Evolutionary conservation across 2,888 invertebrate species (phyloP), one percentile per base, ranked within the genome.

Genomic region (Coecobrya sp.): DNA sequence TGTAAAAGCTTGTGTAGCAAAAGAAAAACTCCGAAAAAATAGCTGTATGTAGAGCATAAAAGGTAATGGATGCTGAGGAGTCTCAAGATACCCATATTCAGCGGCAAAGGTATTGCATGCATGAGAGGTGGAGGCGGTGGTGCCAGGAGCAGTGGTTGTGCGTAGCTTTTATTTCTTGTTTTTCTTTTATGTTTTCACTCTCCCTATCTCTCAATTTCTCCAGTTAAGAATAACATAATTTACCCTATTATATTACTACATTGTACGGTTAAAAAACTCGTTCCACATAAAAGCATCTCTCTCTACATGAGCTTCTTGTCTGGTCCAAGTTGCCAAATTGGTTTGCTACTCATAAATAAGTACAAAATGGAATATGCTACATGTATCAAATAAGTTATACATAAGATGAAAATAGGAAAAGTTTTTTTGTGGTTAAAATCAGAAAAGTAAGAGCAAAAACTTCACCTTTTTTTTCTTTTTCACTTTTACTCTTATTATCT

Each of bases 391-490:
- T n/a, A n/a, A n/a, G n/a, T 27, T 45, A 82, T 89, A 89, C 59
- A 85, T 85, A 79, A 76, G 59, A 85, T 55, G 89, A 79, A 90
- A 90, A 90, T 90, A 76, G 85, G 79, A 90, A 90, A 90, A 90
- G 90, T 90, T 90, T 84, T 36, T 90, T 84, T 36, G 45, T 52
- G 79, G 76, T 76, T 76, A 90, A 90, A 90, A 90, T 82, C 89
- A 79, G 79, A 73, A 59, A 68, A 30, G 27, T 27, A n/a, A 42
- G 11, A 55, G 62, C n/a, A 30, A 49, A 81, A 89, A 84, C 45
- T 89, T 59, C 52, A n/a, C n/a, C n/a, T n/a, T 45, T 76, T 68
- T 36, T 13, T 36, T 22, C 42, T 4, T n/a, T 52, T 79, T 7
- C 36, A 30, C 55, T 81, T 82, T 55, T 68, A 27, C 22, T 36